Base-by-base conservation (phyloP, 2,113 vertebrate species). In the Chascanopsetta lugubris region DNA sequence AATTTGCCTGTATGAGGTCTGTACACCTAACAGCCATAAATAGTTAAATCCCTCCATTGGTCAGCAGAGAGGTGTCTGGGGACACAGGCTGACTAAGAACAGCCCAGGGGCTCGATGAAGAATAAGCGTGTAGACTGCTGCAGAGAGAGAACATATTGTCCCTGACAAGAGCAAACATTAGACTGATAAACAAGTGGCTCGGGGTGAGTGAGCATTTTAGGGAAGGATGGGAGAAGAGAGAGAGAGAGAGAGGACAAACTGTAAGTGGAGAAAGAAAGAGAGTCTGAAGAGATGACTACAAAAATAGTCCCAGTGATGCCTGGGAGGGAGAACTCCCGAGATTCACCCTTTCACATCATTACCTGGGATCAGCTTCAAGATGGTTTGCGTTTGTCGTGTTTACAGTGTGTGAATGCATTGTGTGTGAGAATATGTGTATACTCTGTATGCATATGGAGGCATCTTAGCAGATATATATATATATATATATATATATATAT, bases 151-250 rank as follows among this genome's bases (percentile, higher is more conserved):
- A 87, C 84, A 81, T 82, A 85, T 82, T 87, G 87, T 83, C 62
- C 80, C 75, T 73, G 80, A 87, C 82, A 84, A 69, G 84, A 86
- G 79, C 78, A 73, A 77, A 81, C 82, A 81, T 79, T 61, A 84
- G 71, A 79, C 75, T 67, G 72, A 86, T 88, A 88, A 87, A 84
- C 77, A 88, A 84, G 67, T 74, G 64, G 74, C 77, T 83, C 42
- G 27, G 74, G 78, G 72, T 87, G 78, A 83, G 75, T 58, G 36
- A 67, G 79, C 66, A 21, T 72, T 80, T 82, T 79, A 79, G 70
- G 24, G 40, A 74, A 68, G 75, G 50, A 64, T 49, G 42, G 66
- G 61, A 71, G 38, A 48, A 53, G 26, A 25, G 18, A 48, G 36
- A 40, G 56, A 49, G 46, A 57, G 36, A 45, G 27, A 59, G 46